A percentile compares a stretch with the other conserved stretches of the same genome.
Conservation (phyloP, 2,797 vertebrate genomes). For the Agapornis canus region DNA sequence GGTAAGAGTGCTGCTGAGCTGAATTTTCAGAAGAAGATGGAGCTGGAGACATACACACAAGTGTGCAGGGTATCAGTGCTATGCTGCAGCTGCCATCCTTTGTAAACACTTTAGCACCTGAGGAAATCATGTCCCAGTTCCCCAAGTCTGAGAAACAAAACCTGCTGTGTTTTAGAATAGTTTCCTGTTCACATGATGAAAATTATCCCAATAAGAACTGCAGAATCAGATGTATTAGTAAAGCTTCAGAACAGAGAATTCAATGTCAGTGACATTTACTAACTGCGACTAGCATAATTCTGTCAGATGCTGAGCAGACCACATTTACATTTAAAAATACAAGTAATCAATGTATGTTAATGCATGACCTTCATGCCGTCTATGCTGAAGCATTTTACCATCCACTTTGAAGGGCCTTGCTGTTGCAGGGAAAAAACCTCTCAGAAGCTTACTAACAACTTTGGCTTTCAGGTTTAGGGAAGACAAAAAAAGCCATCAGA, state of each 20-base stretch:
- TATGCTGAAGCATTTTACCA: not conserved
- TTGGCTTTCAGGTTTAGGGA: not conserved
- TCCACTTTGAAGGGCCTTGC: not conserved
- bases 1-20: not conserved
- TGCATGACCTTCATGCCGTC: not conserved
- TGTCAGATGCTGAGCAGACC: conserved; percentile 39
- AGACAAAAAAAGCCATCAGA: not conserved
- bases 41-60: rapidly evolving
- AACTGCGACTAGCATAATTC: conserved; percentile 23
- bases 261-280: not conserved
- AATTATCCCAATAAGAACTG: not conserved
- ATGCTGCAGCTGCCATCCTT: not conserved
- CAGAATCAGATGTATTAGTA: not conserved
- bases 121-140: not conserved
- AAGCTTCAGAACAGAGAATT: not conserved
- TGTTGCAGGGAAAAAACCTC: not conserved
- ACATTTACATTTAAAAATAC: conserved; percentile 38
- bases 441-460: not conserved
- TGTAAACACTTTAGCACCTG: rapidly evolving
- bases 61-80: rapidly evolving
- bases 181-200: not conserved
- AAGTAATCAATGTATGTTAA: conserved; percentile 47
- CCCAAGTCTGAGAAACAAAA: not conserved
- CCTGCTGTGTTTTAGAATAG: not conserved
- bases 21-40: not conserved